Base-by-base conservation (phyloP, 1,140 invertebrate species). In the Drosophila quadrilineata region DNA sequence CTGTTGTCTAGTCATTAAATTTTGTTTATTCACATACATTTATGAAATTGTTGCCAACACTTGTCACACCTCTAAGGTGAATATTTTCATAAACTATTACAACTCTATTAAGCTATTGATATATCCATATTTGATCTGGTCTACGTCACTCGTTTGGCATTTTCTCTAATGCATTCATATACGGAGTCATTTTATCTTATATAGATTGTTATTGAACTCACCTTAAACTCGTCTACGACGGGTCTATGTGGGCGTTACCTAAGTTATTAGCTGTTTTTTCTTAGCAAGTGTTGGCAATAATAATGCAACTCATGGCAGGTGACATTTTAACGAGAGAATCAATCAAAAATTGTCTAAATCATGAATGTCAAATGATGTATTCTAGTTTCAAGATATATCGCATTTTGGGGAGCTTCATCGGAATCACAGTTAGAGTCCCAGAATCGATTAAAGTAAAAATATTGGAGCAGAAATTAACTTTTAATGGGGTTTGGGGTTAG, bases 131-230 rank as follows among this genome's bases (percentile, higher is more conserved):
- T 54, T 63, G 46, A 36, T 62, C 40, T 46, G 6, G 14, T 49
- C 53, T 12, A 41, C 60, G 60, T 64, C 60, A 64, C 38, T 58
- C 24, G 24, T 5, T 56, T 54, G 50, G 59, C 59, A 63, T 63
- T 52, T 50, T 41, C n/a, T 3, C 10, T 35, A 60, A 28, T 62
- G 58, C 59, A 56, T 54, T 63, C 40, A 63, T 40, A 38, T 49
- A 24, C n/a, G 5, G 31, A 29, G 14, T 28, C 49, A 8, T 49
- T 10, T 14, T 2, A 4, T 10, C 1, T 5, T 41, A 43, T 31
- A 63, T 56, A 54, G 43, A 40, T 62, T 63, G 58, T 43, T 40
- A 50, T 12, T 43, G 28, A 60, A 29, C 36, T 22, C 36, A 41
- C 14, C 14, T 54, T 41, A 29, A 40, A 56, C 28, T 29, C 3